A percentile compares a stretch with the other conserved stretches of the same genome.
These are phyloP conservation scores for Benitochromis conjunctus DNA, from an alignment of 2,113 vertebrate species.

Conservation along the genomic window DNA sequence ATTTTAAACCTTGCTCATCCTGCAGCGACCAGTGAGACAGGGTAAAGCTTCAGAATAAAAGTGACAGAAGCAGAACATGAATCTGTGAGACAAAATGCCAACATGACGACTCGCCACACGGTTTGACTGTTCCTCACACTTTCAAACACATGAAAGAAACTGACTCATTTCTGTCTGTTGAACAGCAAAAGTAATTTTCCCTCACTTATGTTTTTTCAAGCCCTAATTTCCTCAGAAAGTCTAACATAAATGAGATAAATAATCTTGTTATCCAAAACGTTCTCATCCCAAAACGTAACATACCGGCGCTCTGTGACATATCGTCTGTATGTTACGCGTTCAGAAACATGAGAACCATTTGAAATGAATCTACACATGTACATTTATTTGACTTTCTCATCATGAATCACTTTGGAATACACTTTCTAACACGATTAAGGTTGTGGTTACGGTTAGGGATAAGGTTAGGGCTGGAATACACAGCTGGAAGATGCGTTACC, in stretches of 20 bases:
- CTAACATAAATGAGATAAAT: background rate
- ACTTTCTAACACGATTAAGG: too few species aligned
- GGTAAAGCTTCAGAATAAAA: background rate
- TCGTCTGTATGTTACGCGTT: too few species aligned
- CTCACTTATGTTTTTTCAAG: background rate
- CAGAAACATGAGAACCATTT: too few species aligned
- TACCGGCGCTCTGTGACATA: too few species aligned
- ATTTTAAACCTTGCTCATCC: slow-evolving; percentile 6
- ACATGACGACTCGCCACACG: background rate
- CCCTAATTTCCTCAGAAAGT: background rate
- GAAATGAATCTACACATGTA: too few species aligned
- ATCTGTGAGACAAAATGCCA: background rate
- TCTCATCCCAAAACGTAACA: too few species aligned
- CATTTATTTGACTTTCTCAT: too few species aligned
- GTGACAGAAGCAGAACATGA: background rate
- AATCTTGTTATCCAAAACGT: background rate
- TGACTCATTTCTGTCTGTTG: background rate
- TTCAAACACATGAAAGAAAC: background rate
- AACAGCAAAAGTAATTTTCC: background rate
- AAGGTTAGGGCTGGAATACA: too few species aligned
- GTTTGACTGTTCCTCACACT: background rate
- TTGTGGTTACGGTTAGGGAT: too few species aligned
- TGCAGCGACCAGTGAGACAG: background rate
- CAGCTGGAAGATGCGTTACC: too few species aligned
- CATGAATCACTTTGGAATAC: too few species aligned